Base-by-base conservation (phyloP, 2,888 invertebrate species). In the Pocota personata region DNA sequence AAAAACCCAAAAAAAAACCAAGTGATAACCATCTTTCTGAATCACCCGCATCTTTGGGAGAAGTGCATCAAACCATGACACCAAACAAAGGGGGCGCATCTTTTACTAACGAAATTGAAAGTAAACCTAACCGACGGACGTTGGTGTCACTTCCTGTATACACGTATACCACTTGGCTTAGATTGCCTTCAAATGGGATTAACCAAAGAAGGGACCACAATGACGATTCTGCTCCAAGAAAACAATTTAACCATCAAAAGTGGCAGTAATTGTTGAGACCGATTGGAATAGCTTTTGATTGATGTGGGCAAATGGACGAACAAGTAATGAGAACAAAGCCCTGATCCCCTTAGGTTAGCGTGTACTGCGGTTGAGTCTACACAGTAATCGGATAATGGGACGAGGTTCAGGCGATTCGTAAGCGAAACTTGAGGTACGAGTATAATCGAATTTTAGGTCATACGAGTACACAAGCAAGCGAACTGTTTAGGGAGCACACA, bases 361-460 rank as follows among this genome's bases (percentile, higher is more conserved):
- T 48, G 27, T 50, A 32, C 58, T 77, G 76, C 16, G 58, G 77
- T 69, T 60, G 58, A 60, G 52, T 69, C 14, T 40, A 3, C 46
- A n/a, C 46, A n/a, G 66, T 76, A 76, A 66, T 76, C 57, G 48
- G 76, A 66, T 76, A 76, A 66, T 76, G 50, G 66, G 35, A 48
- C 24, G 64, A 66, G 32, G 57, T 55, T 66, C 32, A 43, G 40
- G n/a, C 62, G 52, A 21, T 30, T 30, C 21, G 40, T 40, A 43
- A 30, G 37, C 50, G 43, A 43, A 62, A 64, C 64, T 55, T 30
- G 27, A 71, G 71, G 35, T n/a, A n/a, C n/a, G 21, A 46, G 62
- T 40, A 5, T 64, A 76, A 58, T 57, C 48, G 46, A 66, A 57
- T 57, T 76, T 62, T 57, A 19, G 66, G 55, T 57, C 57, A 40